Percentiles rank a stretch among this genome's conserved stretches.
Conservation (phyloP, 2,113 vertebrate genomes). For the Ceratotherium simum region DNA sequence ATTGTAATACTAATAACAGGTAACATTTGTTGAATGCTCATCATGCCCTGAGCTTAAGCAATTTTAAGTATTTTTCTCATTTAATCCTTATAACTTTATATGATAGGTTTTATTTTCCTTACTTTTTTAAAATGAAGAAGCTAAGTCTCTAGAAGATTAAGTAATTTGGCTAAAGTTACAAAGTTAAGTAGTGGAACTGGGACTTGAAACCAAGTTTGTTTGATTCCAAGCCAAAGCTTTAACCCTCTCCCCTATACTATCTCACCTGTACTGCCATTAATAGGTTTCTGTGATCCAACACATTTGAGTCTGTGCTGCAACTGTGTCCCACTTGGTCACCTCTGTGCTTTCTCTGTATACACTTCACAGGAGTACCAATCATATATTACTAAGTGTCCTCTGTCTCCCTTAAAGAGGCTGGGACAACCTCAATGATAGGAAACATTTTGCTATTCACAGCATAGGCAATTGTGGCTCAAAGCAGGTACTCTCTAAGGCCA, state of each 20-base stretch:
- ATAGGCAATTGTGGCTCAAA: background rate
- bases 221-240: background rate
- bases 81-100: background rate
- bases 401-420: background rate
- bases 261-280: background rate
- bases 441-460: background rate
- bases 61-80: conserved; percentile 29
- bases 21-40: background rate
- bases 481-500: background rate
- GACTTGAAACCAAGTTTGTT: background rate
- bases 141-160: background rate
- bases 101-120: conserved; percentile 1
- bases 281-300: background rate
- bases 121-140: conserved; percentile 22
- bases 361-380: background rate
- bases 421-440: background rate
- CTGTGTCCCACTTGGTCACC: background rate
- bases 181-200: background rate
- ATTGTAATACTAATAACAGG: background rate
- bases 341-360: background rate
- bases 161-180: background rate
- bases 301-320: background rate
- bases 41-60: background rate
- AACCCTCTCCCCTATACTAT: background rate
- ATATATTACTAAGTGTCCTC: background rate